Evolutionary conservation across 2,113 vertebrate species (phyloP).

Genomic region (Phyllopteryx taeniolatus): DNA sequence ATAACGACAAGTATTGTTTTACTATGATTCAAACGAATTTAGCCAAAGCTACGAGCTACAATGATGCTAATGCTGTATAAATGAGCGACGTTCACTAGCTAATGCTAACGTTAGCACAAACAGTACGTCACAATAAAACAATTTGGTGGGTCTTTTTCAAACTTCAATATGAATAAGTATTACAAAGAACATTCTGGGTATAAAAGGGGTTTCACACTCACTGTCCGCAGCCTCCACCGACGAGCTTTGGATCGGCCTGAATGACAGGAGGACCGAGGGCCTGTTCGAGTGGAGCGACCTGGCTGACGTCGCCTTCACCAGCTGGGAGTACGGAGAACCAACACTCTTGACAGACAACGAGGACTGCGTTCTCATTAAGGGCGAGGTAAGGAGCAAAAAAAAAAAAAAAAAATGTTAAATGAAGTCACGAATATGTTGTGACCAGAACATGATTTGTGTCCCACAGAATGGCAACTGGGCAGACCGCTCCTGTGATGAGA

Average conservation of each 20-base stretch:
- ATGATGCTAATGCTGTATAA: too few species aligned
- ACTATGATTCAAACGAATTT: too few species aligned
- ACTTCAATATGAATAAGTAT: too few species aligned
- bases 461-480: conserved; percentile 88
- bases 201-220: neutral
- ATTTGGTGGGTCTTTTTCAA: too few species aligned
- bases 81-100: too few species aligned
- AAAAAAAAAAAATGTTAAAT: too few species aligned
- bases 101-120: too few species aligned
- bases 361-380: conserved; percentile 85
- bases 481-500: conserved; percentile 78
- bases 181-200: too few species aligned
- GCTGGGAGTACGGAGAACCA: conserved; percentile 83
- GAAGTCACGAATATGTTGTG: neutral
- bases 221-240: conserved; percentile 73
- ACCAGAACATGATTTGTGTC: neutral
- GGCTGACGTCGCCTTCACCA: conserved; percentile 80
- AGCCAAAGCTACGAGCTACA: too few species aligned
- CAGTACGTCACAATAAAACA: too few species aligned
- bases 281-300: conserved; percentile 92
- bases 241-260: conserved; percentile 90
- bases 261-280: conserved; percentile 83
- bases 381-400: conserved; percentile 72
- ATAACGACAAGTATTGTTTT: too few species aligned
- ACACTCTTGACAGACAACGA: conserved; percentile 68